Percentiles rank a stretch among this genome's conserved stretches.
Evolutionary conservation across 1,140 invertebrate species (phyloP).

Genomic region (Camponotus vicinus): DNA sequence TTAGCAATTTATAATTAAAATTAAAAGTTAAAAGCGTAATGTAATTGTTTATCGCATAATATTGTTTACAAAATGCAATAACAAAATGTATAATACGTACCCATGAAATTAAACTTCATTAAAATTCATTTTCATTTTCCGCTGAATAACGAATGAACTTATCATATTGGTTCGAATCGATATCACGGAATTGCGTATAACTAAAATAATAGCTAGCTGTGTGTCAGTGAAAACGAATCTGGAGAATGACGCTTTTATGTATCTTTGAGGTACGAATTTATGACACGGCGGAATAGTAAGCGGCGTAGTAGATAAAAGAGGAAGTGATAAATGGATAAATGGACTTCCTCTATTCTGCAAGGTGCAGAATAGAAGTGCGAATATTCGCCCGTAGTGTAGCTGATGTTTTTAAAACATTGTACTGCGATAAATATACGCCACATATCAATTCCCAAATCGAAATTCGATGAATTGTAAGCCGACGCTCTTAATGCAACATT

Average conservation of each 20-base stretch:
- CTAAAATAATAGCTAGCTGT: not conserved
- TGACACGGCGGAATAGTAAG: slow-evolving; percentile 17
- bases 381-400: not conserved
- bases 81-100: not conserved
- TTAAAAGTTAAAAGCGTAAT: too few species aligned
- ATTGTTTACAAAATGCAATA: too few species aligned
- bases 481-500: not conserved
- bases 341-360: not conserved
- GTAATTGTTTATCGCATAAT: too few species aligned
- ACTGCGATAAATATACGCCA: not conserved
- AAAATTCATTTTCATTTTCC: slow-evolving; percentile 5
- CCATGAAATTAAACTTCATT: not conserved
- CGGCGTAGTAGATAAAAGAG: slow-evolving; percentile 32
- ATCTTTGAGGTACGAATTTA: slow-evolving; percentile 45
- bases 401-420: not conserved
- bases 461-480: not conserved
- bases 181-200: not conserved
- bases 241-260: slow-evolving; percentile 16
- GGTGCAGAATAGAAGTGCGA: not conserved
- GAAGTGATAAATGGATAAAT: slow-evolving; percentile 36
- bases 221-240: slow-evolving; percentile 1
- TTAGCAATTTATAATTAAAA: too few species aligned
- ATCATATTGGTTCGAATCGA: not conserved
- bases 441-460: not conserved
- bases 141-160: not conserved